Evolutionary conservation across 2,113 vertebrate genomes (phyloP), one percentile per base, ranked within the genome.

Genomic region (Apteryx mantelli): DNA sequence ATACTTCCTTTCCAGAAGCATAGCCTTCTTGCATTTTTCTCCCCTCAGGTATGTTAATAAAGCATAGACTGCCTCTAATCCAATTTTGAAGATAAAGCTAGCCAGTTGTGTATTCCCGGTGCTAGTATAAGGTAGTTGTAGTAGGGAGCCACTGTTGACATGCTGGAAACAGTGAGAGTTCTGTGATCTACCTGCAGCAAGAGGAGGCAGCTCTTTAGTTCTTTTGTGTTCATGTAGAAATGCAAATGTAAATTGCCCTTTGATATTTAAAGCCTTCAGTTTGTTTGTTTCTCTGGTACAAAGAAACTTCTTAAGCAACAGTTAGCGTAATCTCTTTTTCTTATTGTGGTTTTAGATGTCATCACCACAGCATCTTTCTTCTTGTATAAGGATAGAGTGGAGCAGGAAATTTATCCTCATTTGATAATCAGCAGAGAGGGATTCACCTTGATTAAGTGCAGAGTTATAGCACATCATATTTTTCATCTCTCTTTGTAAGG

Each of bases 291-390:
- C 86, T 90, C 63, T 80, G 70, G 36, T 75, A 93, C 79, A 97
- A 96, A 96, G 95, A 89, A 86, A 95, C 75, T 94, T 97, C 93
- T 94, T 95, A 91, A 96, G 91, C 91, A 95, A 96, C 63, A 93
- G 96, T 96, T 97, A 96, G 88, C 79, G 68, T 95, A 96, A 97
- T 97, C 97, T 96, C 91, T 94, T 94, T 96, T 92, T 94, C 88
- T 82, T 95, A 88, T 96, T 95, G 96, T 24, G 74, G 88, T 83
- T 97, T 94, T 92, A 93, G 96, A 97, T 96, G 82, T 82, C 97
- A 95, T 97, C 91, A 0, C 77, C 68, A 38, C 76, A 40, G 90
- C 76, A 63, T 96, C 95, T 95, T 92, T 96, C 89, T 87, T 94
- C 86, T 32, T 25, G 11, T 94, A 5, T 50, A 83, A 74, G 13